Evolutionary conservation across 2,113 vertebrate species (phyloP).

Genomic region (Spilogale gracilis): DNA sequence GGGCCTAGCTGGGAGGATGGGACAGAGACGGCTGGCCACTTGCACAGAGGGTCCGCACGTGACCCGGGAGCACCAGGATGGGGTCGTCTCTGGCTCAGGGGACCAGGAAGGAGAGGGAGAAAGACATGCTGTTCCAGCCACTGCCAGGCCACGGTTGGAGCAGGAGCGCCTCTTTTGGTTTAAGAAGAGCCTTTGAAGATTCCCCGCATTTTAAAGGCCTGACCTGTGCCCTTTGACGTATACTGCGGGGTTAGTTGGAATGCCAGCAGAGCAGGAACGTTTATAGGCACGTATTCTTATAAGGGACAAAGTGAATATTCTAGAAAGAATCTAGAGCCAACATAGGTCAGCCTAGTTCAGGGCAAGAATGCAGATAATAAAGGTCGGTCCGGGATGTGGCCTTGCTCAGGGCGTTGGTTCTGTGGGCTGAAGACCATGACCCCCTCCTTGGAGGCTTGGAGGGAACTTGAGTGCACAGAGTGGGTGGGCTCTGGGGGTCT

Average conservation of each 20-base stretch:
- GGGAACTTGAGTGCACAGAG: background rate
- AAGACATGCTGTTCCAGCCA: background rate
- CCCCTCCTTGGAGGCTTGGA: background rate
- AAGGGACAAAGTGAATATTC: background rate
- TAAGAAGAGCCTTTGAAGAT: slow-evolving; percentile 16
- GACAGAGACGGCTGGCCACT: background rate
- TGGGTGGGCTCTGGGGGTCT: background rate
- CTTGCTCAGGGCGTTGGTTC: background rate
- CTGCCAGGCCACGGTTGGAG: background rate
- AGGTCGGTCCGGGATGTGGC: background rate
- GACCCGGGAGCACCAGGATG: background rate
- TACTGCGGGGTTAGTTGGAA: background rate
- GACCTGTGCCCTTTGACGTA: background rate
- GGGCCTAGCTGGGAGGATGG: background rate
- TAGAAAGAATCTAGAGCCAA: background rate
- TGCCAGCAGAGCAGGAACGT: background rate
- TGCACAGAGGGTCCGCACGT: background rate
- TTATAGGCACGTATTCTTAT: background rate
- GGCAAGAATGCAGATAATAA: background rate
- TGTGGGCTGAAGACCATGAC: background rate
- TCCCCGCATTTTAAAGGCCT: background rate
- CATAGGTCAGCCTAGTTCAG: background rate
- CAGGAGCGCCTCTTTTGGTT: background rate
- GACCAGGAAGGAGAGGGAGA: background rate
- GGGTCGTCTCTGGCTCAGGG: background rate